Percentiles rank a stretch among this genome's conserved stretches.
Evolutionary conservation across 2,888 invertebrate genomes (phyloP).

Genomic region (Arrhopalites spinosus): DNA sequence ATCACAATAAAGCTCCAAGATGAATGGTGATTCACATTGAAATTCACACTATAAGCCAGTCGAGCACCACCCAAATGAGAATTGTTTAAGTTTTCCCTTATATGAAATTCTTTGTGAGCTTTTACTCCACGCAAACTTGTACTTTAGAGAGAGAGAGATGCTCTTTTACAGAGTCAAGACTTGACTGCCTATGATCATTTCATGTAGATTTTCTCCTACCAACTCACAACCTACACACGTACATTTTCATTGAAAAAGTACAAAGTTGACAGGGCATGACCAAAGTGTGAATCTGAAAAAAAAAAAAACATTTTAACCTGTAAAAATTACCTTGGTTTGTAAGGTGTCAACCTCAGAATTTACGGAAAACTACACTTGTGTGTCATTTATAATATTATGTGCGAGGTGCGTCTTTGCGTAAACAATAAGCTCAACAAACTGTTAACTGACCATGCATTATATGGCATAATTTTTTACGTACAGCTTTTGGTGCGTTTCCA

Average conservation of each 20-base stretch:
- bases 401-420: too few species aligned
- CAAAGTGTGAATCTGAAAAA: background rate
- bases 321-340: background rate
- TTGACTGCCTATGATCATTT: background rate
- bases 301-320: background rate
- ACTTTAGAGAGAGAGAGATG: conserved; percentile 5
- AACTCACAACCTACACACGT: background rate
- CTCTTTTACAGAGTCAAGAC: too few species aligned
- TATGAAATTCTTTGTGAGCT: conserved; percentile 4
- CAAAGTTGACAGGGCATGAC: background rate
- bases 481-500: too few species aligned
- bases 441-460: background rate
- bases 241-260: background rate
- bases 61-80: conserved; percentile 28
- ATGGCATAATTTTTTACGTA: too few species aligned
- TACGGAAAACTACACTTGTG: background rate
- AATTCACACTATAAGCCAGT: conserved; percentile 28
- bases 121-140: background rate
- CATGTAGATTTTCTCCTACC: background rate
- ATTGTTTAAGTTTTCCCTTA: conserved; percentile 20
- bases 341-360: background rate
- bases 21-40: conserved; percentile 34
- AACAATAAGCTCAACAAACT: background rate
- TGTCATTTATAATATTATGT: too few species aligned
- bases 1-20: conserved; percentile 32